Percentiles rank a stretch among this genome's conserved stretches.
Evolutionary conservation across 1,140 invertebrate genomes (phyloP).

Genomic region (Schlechtendalia chinensis): DNA sequence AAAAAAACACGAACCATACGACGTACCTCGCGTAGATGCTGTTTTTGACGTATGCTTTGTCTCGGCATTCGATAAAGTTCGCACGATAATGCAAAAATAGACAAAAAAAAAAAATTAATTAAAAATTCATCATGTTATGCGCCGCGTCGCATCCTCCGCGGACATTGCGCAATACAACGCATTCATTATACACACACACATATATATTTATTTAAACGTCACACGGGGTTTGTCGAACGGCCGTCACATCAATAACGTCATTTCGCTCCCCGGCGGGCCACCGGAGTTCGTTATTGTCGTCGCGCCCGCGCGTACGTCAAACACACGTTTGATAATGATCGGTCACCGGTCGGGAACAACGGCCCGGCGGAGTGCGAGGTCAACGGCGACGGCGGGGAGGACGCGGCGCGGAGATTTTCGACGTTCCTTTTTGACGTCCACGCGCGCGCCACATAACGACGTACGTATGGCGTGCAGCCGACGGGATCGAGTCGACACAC

Average conservation of each 20-base stretch:
- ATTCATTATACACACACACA: background rate
- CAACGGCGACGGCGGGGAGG: too few relatives aligned
- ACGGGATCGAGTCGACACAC: too few relatives aligned
- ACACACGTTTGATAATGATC: constrained; percentile 35
- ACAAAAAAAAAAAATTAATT: background rate
- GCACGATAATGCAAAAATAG: background rate
- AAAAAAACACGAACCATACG: background rate
- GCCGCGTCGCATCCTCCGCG: background rate
- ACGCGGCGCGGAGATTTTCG: too few relatives aligned
- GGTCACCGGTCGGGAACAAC: background rate
- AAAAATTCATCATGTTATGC: background rate
- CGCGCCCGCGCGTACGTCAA: background rate
- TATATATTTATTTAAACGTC: background rate
- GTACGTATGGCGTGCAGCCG: too few relatives aligned
- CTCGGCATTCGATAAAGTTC: background rate
- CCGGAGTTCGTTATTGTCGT: background rate
- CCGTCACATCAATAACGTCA: constrained; percentile 28
- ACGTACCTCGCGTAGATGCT: background rate
- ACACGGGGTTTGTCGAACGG: constrained; percentile 29
- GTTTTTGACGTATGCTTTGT: constrained; percentile 16
- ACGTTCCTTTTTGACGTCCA: too few relatives aligned
- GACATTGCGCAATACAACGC: background rate
- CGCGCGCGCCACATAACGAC: too few relatives aligned
- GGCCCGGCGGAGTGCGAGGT: too few relatives aligned
- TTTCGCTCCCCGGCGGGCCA: background rate